Evolutionary conservation across 1,140 invertebrate genomes (phyloP).

Genomic region (Drosophila subobscura): DNA sequence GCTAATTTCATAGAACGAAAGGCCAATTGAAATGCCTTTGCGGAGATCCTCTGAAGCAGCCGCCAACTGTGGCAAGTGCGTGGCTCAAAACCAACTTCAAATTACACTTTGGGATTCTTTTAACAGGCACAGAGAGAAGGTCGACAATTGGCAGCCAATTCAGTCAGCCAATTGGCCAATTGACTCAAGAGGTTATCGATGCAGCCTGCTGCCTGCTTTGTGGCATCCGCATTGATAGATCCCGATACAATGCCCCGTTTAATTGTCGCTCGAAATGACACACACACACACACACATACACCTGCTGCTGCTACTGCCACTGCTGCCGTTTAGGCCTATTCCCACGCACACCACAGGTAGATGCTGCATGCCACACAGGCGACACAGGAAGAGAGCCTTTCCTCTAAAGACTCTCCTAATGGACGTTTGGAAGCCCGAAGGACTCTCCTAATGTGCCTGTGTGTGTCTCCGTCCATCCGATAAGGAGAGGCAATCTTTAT

Average conservation of each 20-base stretch:
- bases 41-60: constrained; percentile 60
- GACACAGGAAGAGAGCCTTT: constrained; percentile 48
- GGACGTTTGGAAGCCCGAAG: constrained; percentile 1
- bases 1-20: constrained; percentile 82
- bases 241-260: constrained; percentile 59
- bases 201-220: constrained; percentile 28
- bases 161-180: constrained; percentile 69
- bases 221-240: constrained; percentile 70
- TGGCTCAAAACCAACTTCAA: constrained; percentile 70
- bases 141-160: too few relatives aligned
- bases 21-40: constrained; percentile 77
- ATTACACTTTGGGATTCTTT: constrained; percentile 55
- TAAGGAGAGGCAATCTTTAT: constrained; percentile 14
- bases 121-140: too few relatives aligned
- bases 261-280: constrained; percentile 52
- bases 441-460: too few relatives aligned
- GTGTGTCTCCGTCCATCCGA: too few relatives aligned
- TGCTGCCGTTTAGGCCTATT: constrained; percentile 45
- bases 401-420: constrained; percentile 62
- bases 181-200: constrained; percentile 60
- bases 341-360: constrained; percentile 62
- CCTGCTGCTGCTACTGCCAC: constrained; percentile 17
- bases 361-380: constrained; percentile 45
- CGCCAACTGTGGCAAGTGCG: constrained; percentile 58
- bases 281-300: constrained; percentile 3